Percentiles rank a stretch among this genome's conserved stretches.
phyloP scores from a whole-genome alignment of 2,113 vertebrate species.

The Ictidomys tridecemlineatus region DNA sequence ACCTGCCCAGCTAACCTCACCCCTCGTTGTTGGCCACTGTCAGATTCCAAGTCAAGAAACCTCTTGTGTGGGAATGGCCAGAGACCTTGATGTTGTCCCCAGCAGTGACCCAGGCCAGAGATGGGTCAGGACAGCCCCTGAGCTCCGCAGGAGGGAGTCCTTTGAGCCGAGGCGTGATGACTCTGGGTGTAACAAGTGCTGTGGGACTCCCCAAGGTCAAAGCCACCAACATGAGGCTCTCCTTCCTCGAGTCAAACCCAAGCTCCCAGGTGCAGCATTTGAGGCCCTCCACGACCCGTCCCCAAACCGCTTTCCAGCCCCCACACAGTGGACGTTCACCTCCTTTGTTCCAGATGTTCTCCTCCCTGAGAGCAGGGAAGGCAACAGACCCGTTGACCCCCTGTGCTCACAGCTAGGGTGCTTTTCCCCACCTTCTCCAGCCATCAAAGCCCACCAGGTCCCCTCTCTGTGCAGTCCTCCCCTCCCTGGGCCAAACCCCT shows the following conservation, averaged over 20 bases:
- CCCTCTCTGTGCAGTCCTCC: background rate
- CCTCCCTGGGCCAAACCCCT: too few relatives aligned
- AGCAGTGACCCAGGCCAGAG: background rate
- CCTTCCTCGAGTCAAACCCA: background rate
- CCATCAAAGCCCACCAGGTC: background rate
- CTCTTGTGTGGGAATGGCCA: background rate
- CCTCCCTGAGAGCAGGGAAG: too few relatives aligned
- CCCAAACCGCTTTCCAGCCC: too few relatives aligned
- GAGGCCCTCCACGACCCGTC: background rate
- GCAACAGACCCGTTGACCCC: too few relatives aligned
- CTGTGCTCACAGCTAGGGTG: too few relatives aligned
- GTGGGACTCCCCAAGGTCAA: background rate
- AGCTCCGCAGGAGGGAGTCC: background rate
- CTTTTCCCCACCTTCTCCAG: too few relatives aligned
- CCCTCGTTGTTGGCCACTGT: background rate
- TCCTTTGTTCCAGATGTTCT: too few relatives aligned
- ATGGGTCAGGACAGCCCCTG: background rate
- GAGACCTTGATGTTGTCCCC: background rate
- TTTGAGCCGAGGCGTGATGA: background rate
- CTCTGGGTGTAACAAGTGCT: too few relatives aligned
- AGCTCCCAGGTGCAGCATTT: background rate
- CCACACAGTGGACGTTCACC: too few relatives aligned
- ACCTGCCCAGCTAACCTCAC: background rate
- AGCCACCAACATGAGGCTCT: background rate
- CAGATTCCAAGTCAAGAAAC: fast-evolving